Evolutionary conservation across 2,888 invertebrate species (phyloP).

Genomic region (Rapana venosa): DNA sequence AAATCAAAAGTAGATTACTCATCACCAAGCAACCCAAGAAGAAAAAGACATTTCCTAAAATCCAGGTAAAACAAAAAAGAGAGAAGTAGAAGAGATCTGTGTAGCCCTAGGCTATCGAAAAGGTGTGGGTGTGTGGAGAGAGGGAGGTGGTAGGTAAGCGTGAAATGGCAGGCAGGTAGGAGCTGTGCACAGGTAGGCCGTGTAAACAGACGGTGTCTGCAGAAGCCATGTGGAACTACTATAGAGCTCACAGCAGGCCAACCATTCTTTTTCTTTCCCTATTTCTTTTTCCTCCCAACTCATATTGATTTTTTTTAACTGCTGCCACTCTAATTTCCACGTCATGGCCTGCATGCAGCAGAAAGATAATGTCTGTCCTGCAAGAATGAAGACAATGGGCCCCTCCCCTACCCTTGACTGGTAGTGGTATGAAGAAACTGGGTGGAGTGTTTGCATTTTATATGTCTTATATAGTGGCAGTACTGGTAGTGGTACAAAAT

Average conservation of each 20-base stretch:
- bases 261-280: too few species aligned
- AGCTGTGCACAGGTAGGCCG: neutral
- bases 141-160: neutral
- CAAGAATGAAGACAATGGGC: neutral
- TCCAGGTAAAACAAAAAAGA: too few species aligned
- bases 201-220: conserved; percentile 17
- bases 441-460: too few species aligned
- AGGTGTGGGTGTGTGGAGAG: neutral
- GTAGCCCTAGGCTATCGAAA: neutral
- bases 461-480: too few species aligned
- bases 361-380: too few species aligned
- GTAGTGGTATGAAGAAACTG: too few species aligned
- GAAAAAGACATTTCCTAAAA: too few species aligned
- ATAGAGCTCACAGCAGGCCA: neutral
- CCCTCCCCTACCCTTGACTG: neutral
- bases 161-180: neutral
- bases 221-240: neutral
- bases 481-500: too few species aligned
- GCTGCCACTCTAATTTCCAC: neutral
- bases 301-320: conserved; percentile 6
- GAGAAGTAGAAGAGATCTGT: too few species aligned
- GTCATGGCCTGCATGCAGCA: too few species aligned
- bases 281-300: neutral
- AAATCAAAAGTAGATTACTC: too few species aligned
- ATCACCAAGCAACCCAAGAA: too few species aligned